A percentile compares a stretch with the other conserved stretches of the same genome.
Conservation (phyloP, 2,113 vertebrate genomes). For the Sigmodon hispidus region DNA sequence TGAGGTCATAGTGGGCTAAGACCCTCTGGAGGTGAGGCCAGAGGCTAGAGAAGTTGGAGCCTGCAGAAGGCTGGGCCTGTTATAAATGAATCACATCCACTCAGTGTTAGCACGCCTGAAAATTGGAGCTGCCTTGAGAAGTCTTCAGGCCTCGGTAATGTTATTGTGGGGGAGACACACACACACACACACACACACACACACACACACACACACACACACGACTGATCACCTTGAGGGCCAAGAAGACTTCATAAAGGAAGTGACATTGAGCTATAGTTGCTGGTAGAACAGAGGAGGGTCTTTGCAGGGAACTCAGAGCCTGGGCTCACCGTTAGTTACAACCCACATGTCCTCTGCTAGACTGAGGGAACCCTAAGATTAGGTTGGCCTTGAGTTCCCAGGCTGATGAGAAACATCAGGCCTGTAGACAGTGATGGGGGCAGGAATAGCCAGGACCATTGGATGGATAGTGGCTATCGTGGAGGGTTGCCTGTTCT, state of each 20-base stretch:
- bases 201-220: no score
- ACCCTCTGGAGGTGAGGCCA: conserved; percentile 39
- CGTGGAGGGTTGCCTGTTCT: neutral
- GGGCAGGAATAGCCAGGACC: neutral
- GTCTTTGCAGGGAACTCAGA: neutral
- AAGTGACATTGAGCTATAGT: neutral
- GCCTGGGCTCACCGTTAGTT: neutral
- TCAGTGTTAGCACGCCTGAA: neutral
- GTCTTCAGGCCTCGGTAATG: neutral
- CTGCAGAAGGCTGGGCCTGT: neutral
- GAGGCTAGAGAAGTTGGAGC: neutral
- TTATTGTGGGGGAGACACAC: neutral
- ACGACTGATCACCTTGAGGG: neutral
- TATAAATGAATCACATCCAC: neutral
- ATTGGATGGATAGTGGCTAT: neutral
- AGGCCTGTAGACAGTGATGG: neutral
- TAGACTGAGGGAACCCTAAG: neutral
- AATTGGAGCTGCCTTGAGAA: neutral
- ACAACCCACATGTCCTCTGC: rapidly evolving
- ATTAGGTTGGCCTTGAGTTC: neutral
- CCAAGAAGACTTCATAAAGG: neutral
- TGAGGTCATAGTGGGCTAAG: conserved; percentile 77
- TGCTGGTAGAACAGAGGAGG: neutral
- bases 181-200: no score
- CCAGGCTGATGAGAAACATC: neutral